A percentile compares a stretch with the other conserved stretches of the same genome.
Evolutionary conservation across 2,797 vertebrate genomes (phyloP).

Genomic region (Myoxocephalus aenaeus): DNA sequence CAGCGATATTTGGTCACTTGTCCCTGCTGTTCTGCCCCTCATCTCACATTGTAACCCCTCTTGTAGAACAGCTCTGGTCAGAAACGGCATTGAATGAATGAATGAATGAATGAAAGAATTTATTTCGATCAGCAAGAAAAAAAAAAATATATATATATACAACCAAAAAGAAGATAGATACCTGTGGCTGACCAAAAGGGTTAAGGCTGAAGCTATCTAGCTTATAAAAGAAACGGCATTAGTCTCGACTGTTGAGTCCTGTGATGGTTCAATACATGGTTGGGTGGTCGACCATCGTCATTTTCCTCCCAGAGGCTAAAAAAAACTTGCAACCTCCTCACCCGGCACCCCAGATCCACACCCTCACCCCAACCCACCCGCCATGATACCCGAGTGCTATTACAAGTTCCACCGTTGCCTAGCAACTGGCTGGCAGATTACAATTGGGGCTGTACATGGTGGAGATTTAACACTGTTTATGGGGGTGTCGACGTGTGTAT

Average conservation of each 20-base stretch:
- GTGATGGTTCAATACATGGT: conserved; percentile 11
- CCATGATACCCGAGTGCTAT: conserved; percentile 64
- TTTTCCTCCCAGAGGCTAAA: conserved; percentile 6
- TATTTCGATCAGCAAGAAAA: no score
- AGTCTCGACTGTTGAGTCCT: conserved; percentile 37
- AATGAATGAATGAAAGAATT: no score
- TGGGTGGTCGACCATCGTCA: background rate
- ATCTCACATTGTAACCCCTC: conserved; percentile 10
- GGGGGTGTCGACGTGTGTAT: conserved; percentile 41
- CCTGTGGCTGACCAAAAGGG: no score
- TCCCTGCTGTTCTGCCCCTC: conserved; percentile 1
- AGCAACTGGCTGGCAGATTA: conserved; percentile 78
- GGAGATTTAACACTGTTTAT: conserved; percentile 71
- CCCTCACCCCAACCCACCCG: conserved; percentile 36
- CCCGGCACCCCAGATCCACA: conserved; percentile 21
- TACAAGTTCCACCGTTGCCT: conserved; percentile 77
- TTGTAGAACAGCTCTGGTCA: conserved; percentile 25
- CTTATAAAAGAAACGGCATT: conserved; percentile 35
- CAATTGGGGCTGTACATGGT: conserved; percentile 56
- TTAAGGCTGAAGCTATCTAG: no score
- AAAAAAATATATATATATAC: no score
- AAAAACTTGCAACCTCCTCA: conserved; percentile 23
- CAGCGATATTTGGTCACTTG: background rate
- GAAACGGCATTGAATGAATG: no score
- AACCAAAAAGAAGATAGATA: no score